These are phyloP conservation scores for Myotis pilosus DNA, from an alignment of 2,797 vertebrate genomes.

Conservation along the genomic window DNA sequence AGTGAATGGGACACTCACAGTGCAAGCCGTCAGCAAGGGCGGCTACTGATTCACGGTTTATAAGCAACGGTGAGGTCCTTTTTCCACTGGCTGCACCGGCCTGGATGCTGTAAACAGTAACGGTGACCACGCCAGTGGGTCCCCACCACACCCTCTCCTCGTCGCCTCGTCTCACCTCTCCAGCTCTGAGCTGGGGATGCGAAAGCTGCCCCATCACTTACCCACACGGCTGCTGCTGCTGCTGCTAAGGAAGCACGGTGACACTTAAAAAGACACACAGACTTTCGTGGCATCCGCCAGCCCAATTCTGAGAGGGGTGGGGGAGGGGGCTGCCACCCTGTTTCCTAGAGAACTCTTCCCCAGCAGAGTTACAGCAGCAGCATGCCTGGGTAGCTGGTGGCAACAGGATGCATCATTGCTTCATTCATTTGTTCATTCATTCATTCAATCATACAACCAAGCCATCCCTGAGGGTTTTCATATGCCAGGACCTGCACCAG, in stretches of 20 bases:
- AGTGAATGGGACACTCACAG: constrained; percentile 70
- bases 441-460: neutral
- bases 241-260: rapidly evolving
- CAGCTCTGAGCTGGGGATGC: neutral
- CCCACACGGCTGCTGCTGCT: rapidly evolving
- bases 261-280: rapidly evolving
- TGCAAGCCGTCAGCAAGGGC: constrained; percentile 61
- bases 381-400: neutral
- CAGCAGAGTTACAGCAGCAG: neutral
- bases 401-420: neutral
- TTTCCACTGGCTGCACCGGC: constrained; percentile 75
- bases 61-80: constrained; percentile 66
- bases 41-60: constrained; percentile 59
- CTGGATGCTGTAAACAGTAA: constrained; percentile 79
- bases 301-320: rapidly evolving
- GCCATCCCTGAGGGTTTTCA: too few species aligned
- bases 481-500: neutral
- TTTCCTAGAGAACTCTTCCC: neutral
- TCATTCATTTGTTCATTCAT: neutral
- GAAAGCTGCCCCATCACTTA: rapidly evolving
- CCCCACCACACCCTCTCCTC: neutral
- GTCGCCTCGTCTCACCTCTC: neutral
- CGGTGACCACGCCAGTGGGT: constrained; percentile 58
- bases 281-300: rapidly evolving
- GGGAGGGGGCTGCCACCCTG: rapidly evolving